Base-by-base conservation (phyloP, 2,113 vertebrate species). In the Copsychus sechellarum region DNA sequence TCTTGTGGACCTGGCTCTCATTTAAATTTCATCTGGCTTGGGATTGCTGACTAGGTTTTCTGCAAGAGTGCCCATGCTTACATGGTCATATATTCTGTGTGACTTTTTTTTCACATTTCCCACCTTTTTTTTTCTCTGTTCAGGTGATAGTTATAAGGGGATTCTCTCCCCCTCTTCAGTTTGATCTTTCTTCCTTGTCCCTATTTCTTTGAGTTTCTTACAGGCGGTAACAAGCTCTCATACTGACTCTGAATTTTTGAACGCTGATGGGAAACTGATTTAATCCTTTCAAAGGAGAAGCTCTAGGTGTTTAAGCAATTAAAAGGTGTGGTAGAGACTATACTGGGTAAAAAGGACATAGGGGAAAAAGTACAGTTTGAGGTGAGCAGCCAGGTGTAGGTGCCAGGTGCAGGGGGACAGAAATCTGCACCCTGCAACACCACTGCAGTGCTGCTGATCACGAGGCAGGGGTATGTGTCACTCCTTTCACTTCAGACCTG, bases 1-100 rank as follows among this genome's bases (percentile, higher is more conserved):
- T 96, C 94, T 98, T 98, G 97, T 98, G 90, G 82, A 89, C 89
- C 21, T 96, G 97, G 96, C 97, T 97, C 94, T 97, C 95, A 99
- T 99, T 99, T 99, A 98, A 99, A 99, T 99, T 99, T 99, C 98
- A 98, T 94, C 92, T 97, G 97, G 93, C 97, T 98, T 97, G 97
- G 96, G 97, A 97, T 96, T 98, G 98, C 98, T 98, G 98, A 98
- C 98, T 99, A 98, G 98, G 98, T 98, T 99, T 99, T 99, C 99
- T 99, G 99, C 99, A 99, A 99, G 99, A 99, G 98, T 99, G 98
- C 98, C 98, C 98, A 98, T 98, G 98, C 98, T 98, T 98, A 97
- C 94, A 97, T 98, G 97, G 98, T 97, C 98, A 97, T 98, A 97
- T 97, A 98, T 98, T 98, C 97, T 97, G 92, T 96, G 97, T 95